Evolutionary conservation across 2,113 vertebrate genomes (phyloP), one percentile per base, ranked within the genome.

Genomic region (Oryzias celebensis): DNA sequence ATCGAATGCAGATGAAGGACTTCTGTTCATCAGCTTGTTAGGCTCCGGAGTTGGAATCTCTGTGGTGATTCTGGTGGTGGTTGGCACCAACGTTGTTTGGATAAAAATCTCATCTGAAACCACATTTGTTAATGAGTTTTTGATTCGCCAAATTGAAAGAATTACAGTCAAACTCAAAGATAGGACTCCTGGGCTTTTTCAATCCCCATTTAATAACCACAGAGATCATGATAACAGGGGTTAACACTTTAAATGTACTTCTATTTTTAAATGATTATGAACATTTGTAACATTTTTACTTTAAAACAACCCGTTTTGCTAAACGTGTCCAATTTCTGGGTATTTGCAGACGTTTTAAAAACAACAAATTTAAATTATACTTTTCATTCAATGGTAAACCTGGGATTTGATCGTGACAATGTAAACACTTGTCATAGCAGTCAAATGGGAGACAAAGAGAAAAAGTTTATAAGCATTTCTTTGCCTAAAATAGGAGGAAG

Each of bases 1-100:
- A 77, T 99, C 96, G 49, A 93, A 94, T 81, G 94, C 93, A 3
- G 94, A 93, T 47, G 90, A 72, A 5, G 95, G 94, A 16, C 90
- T 89, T 1, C 89, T 91, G 71, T 90, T 93, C 53, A 80, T 65
- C 3, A 88, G 53, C 52, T 87, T 86, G 28, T 91, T 90, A 0
- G 84, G 65, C 49, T 42, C 48, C 3, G 67, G 73, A 28, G 72
- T 69, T 4, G 8, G 58, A 58, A 26, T 81, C 65, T 60, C 82
- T 78, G 82, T 67, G 22, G 75, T 77, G 55, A 75, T 70, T 24
- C 73, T 50, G 1, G 60, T 48, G 14, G 62, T 49, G 14, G 71
- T 45, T 1, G 91, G 81, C 0, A 62, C 84, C 67, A 83, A 73
- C 36, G 94, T 95, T 61, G 92, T 95, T 81, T 92, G 87, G 58